A percentile compares a stretch with the other conserved stretches of the same genome.
Conservation (phyloP, 2,888 invertebrate genomes). For the Phragmatobia fuliginosa region DNA sequence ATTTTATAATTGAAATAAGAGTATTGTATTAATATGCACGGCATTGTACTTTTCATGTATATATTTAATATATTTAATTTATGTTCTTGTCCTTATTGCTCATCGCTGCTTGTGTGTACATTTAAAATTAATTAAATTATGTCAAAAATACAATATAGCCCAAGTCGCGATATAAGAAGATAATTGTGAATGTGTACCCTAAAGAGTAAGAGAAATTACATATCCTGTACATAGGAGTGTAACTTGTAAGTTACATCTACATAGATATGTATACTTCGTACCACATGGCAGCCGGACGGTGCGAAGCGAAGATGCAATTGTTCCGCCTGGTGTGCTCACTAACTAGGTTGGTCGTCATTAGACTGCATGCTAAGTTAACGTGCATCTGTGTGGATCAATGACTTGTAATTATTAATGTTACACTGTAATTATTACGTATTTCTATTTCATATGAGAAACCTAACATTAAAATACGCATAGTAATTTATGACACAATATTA, state of each 20-base stretch:
- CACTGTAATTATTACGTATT: constrained; percentile 29
- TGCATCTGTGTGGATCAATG: constrained; percentile 40
- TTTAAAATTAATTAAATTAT: too few species aligned
- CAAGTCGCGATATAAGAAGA: too few species aligned
- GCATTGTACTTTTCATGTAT: too few species aligned
- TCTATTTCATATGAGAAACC: background rate
- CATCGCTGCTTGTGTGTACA: too few species aligned
- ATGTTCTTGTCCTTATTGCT: too few species aligned
- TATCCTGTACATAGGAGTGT: constrained; percentile 1
- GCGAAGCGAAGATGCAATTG: constrained; percentile 84
- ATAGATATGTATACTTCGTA: constrained; percentile 31
- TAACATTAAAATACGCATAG: too few species aligned
- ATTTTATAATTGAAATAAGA: too few species aligned
- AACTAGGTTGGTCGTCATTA: constrained; percentile 84
- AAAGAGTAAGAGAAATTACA: background rate
- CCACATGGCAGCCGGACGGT: constrained; percentile 49
- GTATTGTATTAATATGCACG: too few species aligned
- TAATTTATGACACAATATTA: too few species aligned
- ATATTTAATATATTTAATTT: too few species aligned
- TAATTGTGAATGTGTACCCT: too few species aligned
- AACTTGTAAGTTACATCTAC: background rate
- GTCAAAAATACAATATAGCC: too few species aligned
- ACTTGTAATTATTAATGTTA: constrained; percentile 38
- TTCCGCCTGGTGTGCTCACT: constrained; percentile 81
- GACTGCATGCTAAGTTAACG: constrained; percentile 43